Base-by-base conservation (phyloP, 2,888 invertebrate genomes). In the Acanthacorydalis orientalis region DNA sequence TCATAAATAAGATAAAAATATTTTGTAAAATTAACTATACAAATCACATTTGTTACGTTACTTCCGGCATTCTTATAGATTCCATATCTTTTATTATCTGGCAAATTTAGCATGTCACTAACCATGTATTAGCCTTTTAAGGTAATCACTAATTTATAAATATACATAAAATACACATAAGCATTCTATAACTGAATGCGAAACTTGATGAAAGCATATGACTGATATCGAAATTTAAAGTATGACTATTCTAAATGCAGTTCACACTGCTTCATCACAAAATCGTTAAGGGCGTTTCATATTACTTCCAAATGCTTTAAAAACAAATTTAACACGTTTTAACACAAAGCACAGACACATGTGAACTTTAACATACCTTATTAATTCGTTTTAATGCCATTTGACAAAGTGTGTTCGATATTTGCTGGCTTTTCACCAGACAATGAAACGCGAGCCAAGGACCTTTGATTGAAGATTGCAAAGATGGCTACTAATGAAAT, bases 371-470 rank as follows among this genome's bases (percentile, higher is more conserved):
- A 78, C 80, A 68, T 80, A 85, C 85, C 88, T 89, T 89, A 81
- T 89, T 89, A 80, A 89, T 89, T 85, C 89, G 83, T 83, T 89
- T 89, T 84, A 89, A 85, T 80, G 89, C 89, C 89, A 89, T 89
- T 81, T 80, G 75, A 73, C 72, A 73, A 70, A 59, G 56, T 73
- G 72, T 74, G 70, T 72, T 73, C 76, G 74, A 75, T 77, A 74
- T 75, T 75, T 74, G 77, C 78, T 78, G 78, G 76, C 75, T 77
- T 77, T 75, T 74, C 75, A 79, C 78, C 78, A 80, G 78, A 80
- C 80, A 80, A 80, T 79, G 80, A 78, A 80, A 77, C 76, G 78
- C 78, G 78, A 80, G 77, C 80, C 78, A 80, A 35, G 77, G 80
- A 80, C 80, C 80, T 81, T 80, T 80, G 80, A 80, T 81, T 79